Conservation (phyloP, 1,140 invertebrate species). For the Lepeophtheirus salmonis region DNA sequence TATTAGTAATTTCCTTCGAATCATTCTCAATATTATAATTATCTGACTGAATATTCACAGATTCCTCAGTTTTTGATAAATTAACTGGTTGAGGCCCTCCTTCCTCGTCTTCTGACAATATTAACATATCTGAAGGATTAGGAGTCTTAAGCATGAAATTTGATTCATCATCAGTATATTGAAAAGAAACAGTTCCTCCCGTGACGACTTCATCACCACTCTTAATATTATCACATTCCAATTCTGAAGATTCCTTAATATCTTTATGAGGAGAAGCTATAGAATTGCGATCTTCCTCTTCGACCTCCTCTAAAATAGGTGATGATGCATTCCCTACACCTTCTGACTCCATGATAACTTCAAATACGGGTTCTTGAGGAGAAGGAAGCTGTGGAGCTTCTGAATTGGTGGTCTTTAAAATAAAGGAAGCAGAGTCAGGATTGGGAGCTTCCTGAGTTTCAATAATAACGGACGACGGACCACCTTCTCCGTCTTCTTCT, state of each 20-base stretch:
- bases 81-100: too few species aligned
- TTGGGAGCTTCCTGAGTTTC: slow-evolving; percentile 13
- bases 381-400: background rate
- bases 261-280: background rate
- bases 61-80: too few species aligned
- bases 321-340: too few species aligned
- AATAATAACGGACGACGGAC: slow-evolving; percentile 10
- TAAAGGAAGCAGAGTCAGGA: slow-evolving; percentile 12
- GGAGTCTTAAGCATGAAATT: too few species aligned
- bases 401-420: background rate
- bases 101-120: too few species aligned
- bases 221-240: background rate
- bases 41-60: too few species aligned
- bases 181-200: background rate
- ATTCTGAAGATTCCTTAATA: background rate
- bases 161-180: background rate
- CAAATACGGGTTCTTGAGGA: slow-evolving; percentile 7
- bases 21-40: too few species aligned
- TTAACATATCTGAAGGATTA: too few species aligned
- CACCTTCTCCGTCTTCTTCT: background rate
- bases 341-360: slow-evolving; percentile 1
- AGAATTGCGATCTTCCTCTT: background rate
- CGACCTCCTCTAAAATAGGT: slow-evolving; percentile 8
- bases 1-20: too few species aligned
- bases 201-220: background rate